Conservation (phyloP, 2,888 invertebrate genomes). For the Melitaea athalia region DNA sequence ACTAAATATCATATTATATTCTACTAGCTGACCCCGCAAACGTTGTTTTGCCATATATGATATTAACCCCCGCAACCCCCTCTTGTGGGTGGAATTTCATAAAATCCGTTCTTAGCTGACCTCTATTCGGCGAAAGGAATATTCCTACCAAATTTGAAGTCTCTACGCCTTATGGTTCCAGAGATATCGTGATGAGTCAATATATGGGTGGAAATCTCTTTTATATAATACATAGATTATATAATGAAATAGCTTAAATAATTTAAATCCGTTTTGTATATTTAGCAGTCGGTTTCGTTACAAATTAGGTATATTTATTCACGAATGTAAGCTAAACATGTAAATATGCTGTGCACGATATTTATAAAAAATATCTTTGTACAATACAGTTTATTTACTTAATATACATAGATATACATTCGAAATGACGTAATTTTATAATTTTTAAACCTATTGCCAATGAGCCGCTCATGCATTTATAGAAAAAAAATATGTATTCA, state of each 20-base stretch:
- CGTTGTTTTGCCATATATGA: too few relatives aligned
- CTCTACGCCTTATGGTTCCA: too few relatives aligned
- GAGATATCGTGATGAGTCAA: too few relatives aligned
- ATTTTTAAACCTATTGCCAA: conserved; percentile 4
- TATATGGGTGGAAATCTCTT: too few relatives aligned
- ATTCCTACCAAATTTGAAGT: too few relatives aligned
- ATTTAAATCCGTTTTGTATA: not conserved
- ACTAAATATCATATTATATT: too few relatives aligned
- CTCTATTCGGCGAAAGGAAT: too few relatives aligned
- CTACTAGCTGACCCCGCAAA: too few relatives aligned
- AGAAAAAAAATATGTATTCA: not conserved
- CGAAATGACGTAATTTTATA: not conserved
- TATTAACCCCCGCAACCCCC: too few relatives aligned
- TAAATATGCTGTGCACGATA: conserved; percentile 25
- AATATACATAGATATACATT: conserved; percentile 2
- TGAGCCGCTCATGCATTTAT: not conserved
- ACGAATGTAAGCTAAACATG: conserved; percentile 10
- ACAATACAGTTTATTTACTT: conserved; percentile 13
- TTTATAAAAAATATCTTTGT: conserved; percentile 2
- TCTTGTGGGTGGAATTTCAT: too few relatives aligned
- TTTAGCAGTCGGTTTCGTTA: not conserved
- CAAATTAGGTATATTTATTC: not conserved
- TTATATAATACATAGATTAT: too few relatives aligned
- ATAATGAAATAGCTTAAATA: not conserved
- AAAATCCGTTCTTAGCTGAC: too few relatives aligned